A percentile compares a stretch with the other conserved stretches of the same genome.
phyloP scores from a whole-genome alignment of 2,113 vertebrate species.

The Syrrhaptes paradoxus region DNA sequence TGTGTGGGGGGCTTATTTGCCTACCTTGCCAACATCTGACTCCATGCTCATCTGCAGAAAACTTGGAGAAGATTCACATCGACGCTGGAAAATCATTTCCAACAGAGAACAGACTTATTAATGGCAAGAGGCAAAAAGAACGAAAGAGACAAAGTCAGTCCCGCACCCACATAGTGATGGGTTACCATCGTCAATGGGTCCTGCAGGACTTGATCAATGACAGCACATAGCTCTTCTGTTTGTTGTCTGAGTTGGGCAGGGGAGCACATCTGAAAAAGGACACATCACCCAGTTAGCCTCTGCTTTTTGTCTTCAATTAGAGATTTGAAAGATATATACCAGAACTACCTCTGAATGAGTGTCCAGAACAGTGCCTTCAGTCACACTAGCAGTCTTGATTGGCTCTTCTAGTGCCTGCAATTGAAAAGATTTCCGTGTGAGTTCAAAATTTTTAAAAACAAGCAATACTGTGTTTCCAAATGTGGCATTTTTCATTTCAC shows the following conservation, averaged over 20 bases:
- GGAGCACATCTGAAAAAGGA: constrained; percentile 84
- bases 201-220: constrained; percentile 90
- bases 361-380: constrained; percentile 65
- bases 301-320: neutral
- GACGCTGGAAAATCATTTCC: constrained; percentile 58
- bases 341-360: constrained; percentile 80
- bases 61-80: constrained; percentile 71
- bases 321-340: neutral
- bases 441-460: neutral
- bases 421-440: constrained; percentile 24
- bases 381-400: neutral
- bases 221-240: constrained; percentile 91
- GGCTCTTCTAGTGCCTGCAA: constrained; percentile 84
- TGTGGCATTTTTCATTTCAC: neutral
- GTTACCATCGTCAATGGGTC: constrained; percentile 82
- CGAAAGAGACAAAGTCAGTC: neutral
- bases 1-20: constrained; percentile 17
- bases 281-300: neutral
- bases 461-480: neutral
- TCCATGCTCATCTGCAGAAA: constrained; percentile 61
- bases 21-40: constrained; percentile 78
- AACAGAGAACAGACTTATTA: constrained; percentile 22
- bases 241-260: constrained; percentile 90
- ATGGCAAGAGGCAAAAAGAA: neutral
- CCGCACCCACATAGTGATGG: neutral